These are phyloP conservation scores for Megathymus violae DNA, from an alignment of 1,140 invertebrate species.

Conservation along the genomic window DNA sequence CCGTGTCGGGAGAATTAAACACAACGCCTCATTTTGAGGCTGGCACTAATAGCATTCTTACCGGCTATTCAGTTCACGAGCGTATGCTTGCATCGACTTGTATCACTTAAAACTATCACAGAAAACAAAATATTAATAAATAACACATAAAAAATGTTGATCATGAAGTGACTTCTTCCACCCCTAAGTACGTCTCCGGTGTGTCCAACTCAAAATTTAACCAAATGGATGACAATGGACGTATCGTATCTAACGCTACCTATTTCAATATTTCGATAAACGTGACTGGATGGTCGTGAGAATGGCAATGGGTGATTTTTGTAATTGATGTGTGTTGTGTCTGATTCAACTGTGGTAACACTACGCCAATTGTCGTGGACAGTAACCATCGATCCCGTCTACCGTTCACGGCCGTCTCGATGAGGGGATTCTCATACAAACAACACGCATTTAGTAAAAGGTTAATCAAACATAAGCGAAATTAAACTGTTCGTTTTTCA, in stretches of 20 bases:
- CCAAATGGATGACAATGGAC: slow-evolving; percentile 50
- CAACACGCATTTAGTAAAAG: slow-evolving; percentile 20
- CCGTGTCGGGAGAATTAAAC: too few relatives aligned
- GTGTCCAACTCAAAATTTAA: slow-evolving; percentile 57
- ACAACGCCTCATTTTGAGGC: too few relatives aligned
- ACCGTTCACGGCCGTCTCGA: neutral
- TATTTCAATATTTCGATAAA: slow-evolving; percentile 25
- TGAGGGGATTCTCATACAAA: slow-evolving; percentile 4
- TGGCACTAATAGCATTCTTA: too few relatives aligned
- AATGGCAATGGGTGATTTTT: slow-evolving; percentile 58
- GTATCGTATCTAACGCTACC: slow-evolving; percentile 26
- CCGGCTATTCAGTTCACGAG: slow-evolving; percentile 6
- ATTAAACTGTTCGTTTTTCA: neutral
- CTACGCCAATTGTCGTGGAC: slow-evolving; percentile 22
- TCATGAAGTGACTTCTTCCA: slow-evolving; percentile 63
- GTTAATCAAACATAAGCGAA: slow-evolving; percentile 1
- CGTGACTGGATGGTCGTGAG: slow-evolving; percentile 52
- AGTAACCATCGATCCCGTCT: slow-evolving; percentile 2
- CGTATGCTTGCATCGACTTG: slow-evolving; percentile 62
- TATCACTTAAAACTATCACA: slow-evolving; percentile 66
- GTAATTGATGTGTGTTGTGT: slow-evolving; percentile 68
- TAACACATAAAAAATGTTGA: slow-evolving; percentile 70
- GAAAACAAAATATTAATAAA: slow-evolving; percentile 59
- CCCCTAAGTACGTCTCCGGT: slow-evolving; percentile 42
- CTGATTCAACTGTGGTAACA: slow-evolving; percentile 47